Conservation (phyloP, 2,113 vertebrate species). For the Ameiurus melas region DNA sequence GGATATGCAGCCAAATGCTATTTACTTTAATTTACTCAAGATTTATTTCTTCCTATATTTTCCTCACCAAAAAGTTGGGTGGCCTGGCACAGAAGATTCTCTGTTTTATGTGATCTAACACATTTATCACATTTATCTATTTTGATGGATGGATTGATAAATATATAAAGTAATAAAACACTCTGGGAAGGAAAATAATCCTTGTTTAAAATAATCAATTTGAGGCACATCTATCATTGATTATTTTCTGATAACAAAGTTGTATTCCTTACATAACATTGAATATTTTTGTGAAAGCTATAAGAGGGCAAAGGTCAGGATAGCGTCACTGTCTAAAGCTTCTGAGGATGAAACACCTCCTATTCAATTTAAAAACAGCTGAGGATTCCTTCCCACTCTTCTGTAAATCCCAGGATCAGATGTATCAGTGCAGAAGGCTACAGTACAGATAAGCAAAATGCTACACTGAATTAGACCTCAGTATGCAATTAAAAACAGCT, state of each 20-base stretch:
- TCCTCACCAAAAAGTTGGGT: too few species aligned
- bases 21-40: too few species aligned
- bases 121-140: too few species aligned
- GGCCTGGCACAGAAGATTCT: too few species aligned
- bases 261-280: not conserved
- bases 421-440: conserved; percentile 49
- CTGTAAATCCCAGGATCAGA: conserved; percentile 51
- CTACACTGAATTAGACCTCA: conserved; percentile 24
- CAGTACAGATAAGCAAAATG: conserved; percentile 61
- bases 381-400: conserved; percentile 49
- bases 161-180: not conserved
- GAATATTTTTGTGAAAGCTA: not conserved
- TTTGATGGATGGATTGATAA: not conserved
- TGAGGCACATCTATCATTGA: not conserved
- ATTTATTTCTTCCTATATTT: too few species aligned
- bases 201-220: too few species aligned
- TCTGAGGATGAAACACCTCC: conserved; percentile 13
- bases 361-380: conserved; percentile 54
- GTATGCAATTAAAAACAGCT: conserved; percentile 28
- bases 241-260: not conserved
- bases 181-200: not conserved
- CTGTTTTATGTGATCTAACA: too few species aligned
- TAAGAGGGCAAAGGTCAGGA: not conserved
- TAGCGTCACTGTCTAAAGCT: conserved; percentile 33
- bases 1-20: too few species aligned